phyloP scores from a whole-genome alignment of 2,797 vertebrate genomes.

The Eidolon dupreanum region DNA sequence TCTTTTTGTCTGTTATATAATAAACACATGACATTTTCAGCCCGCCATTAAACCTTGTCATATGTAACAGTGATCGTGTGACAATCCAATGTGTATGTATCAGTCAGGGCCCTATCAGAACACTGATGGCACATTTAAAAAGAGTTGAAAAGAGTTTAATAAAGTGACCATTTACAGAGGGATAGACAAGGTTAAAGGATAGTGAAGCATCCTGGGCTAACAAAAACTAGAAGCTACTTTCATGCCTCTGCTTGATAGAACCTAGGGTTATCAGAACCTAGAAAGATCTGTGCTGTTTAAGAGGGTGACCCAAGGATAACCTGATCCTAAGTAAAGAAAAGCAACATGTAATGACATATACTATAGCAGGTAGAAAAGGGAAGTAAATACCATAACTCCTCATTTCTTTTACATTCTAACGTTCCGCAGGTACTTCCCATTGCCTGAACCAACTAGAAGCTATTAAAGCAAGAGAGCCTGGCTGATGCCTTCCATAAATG shows the following conservation, averaged over 20 bases:
- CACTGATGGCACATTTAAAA: neutral
- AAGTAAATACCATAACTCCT: neutral
- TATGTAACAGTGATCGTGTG: neutral
- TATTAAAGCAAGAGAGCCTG: neutral
- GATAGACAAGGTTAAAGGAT: neutral
- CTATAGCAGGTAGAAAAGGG: neutral
- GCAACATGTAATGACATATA: neutral
- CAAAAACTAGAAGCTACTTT: neutral
- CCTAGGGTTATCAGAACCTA: neutral
- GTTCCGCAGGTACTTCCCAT: neutral
- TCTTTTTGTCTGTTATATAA: neutral
- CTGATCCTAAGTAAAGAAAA: neutral
- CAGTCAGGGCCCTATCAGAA: neutral
- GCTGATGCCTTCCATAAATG: neutral
- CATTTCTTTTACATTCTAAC: neutral
- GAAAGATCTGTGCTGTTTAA: neutral
- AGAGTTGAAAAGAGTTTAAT: neutral
- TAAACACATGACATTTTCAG: neutral
- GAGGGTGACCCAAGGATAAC: neutral
- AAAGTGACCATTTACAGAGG: neutral
- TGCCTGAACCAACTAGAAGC: neutral
- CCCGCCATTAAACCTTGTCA: neutral
- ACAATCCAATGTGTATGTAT: neutral
- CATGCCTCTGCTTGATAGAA: neutral
- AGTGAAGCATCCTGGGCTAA: neutral